These are phyloP conservation scores for Zaprionus taronus DNA, from an alignment of 1,140 invertebrate genomes.

Conservation along the genomic window DNA sequence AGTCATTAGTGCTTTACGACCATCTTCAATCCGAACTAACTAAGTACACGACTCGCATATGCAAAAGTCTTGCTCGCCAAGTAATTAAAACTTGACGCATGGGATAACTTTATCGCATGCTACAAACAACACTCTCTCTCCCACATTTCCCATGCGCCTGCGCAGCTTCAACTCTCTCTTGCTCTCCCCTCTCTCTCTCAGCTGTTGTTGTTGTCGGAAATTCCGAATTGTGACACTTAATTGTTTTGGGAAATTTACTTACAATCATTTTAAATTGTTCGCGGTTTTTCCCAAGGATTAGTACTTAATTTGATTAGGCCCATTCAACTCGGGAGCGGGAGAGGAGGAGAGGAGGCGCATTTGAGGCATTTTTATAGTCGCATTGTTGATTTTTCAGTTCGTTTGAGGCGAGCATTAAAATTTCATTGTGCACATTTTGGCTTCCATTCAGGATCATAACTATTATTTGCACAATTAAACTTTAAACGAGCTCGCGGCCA, in stretches of 20 bases:
- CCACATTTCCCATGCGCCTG: slow-evolving; percentile 39
- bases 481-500: slow-evolving; percentile 7
- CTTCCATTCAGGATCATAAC: slow-evolving; percentile 42
- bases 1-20: slow-evolving; percentile 71
- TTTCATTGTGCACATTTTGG: slow-evolving; percentile 48
- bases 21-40: slow-evolving; percentile 42
- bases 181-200: slow-evolving; percentile 24
- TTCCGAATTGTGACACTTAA: slow-evolving; percentile 51
- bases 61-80: slow-evolving; percentile 49
- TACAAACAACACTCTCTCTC: slow-evolving; percentile 24
- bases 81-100: slow-evolving; percentile 44
- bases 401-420: slow-evolving; percentile 58
- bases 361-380: slow-evolving; percentile 68
- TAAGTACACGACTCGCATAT: slow-evolving; percentile 45
- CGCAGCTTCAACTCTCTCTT: slow-evolving; percentile 25
- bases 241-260: slow-evolving; percentile 83
- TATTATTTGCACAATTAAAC: slow-evolving; percentile 61
- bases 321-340: slow-evolving; percentile 38
- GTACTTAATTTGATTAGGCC: slow-evolving; percentile 81
- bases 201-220: slow-evolving; percentile 41
- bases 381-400: slow-evolving; percentile 60
- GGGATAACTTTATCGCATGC: slow-evolving; percentile 67
- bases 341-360: background rate
- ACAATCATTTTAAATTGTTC: slow-evolving; percentile 81
- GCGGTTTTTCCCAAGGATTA: slow-evolving; percentile 81